Base-by-base conservation (phyloP, 2,113 vertebrate genomes). In the Bubo blakistoni region DNA sequence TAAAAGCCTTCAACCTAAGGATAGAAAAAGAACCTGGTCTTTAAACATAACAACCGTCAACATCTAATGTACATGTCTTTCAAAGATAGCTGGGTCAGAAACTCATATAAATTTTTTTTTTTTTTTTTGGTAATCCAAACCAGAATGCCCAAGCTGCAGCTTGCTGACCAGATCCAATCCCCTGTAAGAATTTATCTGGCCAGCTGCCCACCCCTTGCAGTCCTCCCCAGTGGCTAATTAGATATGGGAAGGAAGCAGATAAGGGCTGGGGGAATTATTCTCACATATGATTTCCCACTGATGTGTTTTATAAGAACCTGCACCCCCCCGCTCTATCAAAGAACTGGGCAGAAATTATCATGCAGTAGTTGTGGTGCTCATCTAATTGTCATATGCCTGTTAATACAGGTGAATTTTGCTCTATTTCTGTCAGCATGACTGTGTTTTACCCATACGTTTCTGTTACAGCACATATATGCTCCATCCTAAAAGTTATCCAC, bases 381-480 rank as follows among this genome's bases (percentile, higher is more conserved):
- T 1, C 1, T 20, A 22, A n/a, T 34, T 51, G n/a, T 46, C 55
- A 20, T 3, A 17, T 17, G n/a, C 22, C 34, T 20, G 21, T 4
- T 54, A 62, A 69, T 24, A 10, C 15, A 83, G 3, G 3, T 0
- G 22, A 63, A 54, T 79, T 79, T 63, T 63, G 26, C 49, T 63
- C 61, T 30, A 15, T 4, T 8, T 22, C 81, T 70, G 25, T 26
- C 58, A 92, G 74, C 32, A 62, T 4, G 10, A 13, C 4, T 32
- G 10, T 5, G 0, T 16, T 12, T 2, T 57, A 42, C n/a, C 40
- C 61, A 16, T 1, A 21, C 0, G 0, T 46, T 67, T 54, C 44
- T 76, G 38, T 55, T 67, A 63, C n/a, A 44, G 13, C 11, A 42
- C 6, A 5, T 2, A 42, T 5, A 7, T 7, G 6, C 38, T 61